Evolutionary conservation across 2,797 vertebrate species (phyloP).

Genomic region (Hydrolagus colliei): DNA sequence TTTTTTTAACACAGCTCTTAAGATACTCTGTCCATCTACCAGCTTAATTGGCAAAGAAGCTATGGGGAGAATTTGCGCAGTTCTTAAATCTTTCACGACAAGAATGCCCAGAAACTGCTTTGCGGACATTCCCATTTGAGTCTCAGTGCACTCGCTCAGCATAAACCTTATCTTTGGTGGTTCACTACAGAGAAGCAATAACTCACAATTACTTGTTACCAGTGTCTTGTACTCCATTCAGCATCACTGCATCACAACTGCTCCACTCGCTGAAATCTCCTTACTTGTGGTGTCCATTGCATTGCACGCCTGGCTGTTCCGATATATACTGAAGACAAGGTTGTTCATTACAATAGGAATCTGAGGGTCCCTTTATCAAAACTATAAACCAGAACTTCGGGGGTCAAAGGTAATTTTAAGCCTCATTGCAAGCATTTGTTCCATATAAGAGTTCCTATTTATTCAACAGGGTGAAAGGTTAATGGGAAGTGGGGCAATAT

Average conservation of each 20-base stretch:
- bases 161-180: not conserved
- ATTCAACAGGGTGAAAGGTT: not conserved
- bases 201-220: conserved; percentile 27
- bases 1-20: conserved; percentile 67
- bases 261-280: conserved; percentile 19
- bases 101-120: conserved; percentile 40
- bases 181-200: conserved; percentile 22
- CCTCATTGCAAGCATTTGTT: conserved; percentile 22
- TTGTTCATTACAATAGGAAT: conserved; percentile 16
- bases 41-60: conserved; percentile 65
- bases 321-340: not conserved
- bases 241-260: conserved; percentile 35
- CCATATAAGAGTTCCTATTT: not conserved
- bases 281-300: not conserved
- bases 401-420: conserved; percentile 19
- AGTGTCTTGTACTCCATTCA: conserved; percentile 46
- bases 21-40: conserved; percentile 65
- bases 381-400: not conserved
- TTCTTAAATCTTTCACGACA: conserved; percentile 58
- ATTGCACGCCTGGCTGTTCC: not conserved
- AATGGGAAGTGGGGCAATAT: conserved; percentile 4
- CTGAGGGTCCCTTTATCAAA: not conserved
- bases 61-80: conserved; percentile 70
- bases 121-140: conserved; percentile 16
- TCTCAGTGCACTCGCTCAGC: not conserved